Percentiles rank a stretch among this genome's conserved stretches.
These are phyloP conservation scores for Drosophila rufa DNA, from an alignment of 1,140 invertebrate species.

Conservation along the genomic window DNA sequence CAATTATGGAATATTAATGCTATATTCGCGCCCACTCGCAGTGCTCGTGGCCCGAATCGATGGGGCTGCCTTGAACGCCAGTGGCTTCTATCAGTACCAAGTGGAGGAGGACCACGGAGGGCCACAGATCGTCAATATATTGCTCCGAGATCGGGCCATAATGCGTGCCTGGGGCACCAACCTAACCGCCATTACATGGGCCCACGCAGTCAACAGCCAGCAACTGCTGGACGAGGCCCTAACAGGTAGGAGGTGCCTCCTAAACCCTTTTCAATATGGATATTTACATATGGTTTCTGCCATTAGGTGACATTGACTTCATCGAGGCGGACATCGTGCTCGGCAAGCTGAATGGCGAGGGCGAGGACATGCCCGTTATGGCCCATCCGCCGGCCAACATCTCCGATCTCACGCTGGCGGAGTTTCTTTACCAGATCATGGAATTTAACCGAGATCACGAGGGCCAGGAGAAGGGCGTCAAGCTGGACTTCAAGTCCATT, in stretches of 20 bases:
- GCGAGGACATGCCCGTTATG: conserved; percentile 91
- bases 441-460: conserved; percentile 84
- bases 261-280: conserved; percentile 1
- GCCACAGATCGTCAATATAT: conserved; percentile 20
- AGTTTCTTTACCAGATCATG: conserved; percentile 89
- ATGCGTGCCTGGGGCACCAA: conserved; percentile 85
- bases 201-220: conserved; percentile 92
- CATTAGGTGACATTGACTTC: conserved; percentile 88
- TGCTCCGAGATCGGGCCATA: conserved; percentile 41
- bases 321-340: conserved; percentile 95
- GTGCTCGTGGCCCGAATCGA: conserved; percentile 59
- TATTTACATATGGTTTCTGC: not conserved
- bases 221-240: conserved; percentile 88
- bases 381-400: conserved; percentile 91
- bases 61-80: conserved; percentile 58
- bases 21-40: conserved; percentile 31
- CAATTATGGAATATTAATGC: conserved; percentile 52
- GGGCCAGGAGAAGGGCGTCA: conserved; percentile 89
- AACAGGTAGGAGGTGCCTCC: conserved; percentile 83
- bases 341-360: conserved; percentile 87
- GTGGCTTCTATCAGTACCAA: conserved; percentile 50
- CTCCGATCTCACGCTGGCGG: conserved; percentile 91
- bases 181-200: conserved; percentile 92
- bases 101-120: conserved; percentile 6
- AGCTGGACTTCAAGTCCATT: conserved; percentile 94